Evolutionary conservation across 2,888 invertebrate genomes (phyloP), one percentile per base, ranked within the genome.

Genomic region (Thera britannica): DNA sequence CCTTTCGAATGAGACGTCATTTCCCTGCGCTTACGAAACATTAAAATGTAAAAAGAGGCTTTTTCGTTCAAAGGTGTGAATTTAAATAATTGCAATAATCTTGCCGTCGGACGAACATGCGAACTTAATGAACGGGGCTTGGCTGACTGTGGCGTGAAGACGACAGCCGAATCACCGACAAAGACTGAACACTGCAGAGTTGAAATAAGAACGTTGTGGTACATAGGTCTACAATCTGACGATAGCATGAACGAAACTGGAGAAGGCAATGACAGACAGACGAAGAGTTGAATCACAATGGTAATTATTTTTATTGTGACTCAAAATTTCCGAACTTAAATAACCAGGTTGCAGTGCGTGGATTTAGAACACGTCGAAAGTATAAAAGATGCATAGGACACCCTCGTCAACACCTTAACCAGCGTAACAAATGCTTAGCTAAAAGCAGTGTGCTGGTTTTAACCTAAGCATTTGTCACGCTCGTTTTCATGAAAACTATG

Each of bases 21-120:
- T 93, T 92, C 90, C 90, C 88, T 84, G 83, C 89, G 84, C 88
- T 93, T 90, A 88, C 91, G 90, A 92, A 92, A 93, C 88, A 90
- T 93, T 92, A 91, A 90, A 83, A 88, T 87, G 82, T 87, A 88
- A 91, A 91, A 92, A 90, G 88, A 88, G 87, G 85, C 84, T 90
- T 92, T 93, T 92, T 91, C 87, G 85, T 89, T 84, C 89, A 86
- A 90, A 93, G 93, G 93, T 93, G 93, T 92, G 93, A 93, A 93
- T 93, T 93, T 93, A 93, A 93, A 93, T 93, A 93, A 93, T 93
- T 93, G 93, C 92, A 93, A 93, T 93, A 92, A 93, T 93, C 89
- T 83, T 74, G 77, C 72, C 81, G 85, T 84, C 84, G 80, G 86
- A 87, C 83, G 82, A 87, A 90, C 93, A 93, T 90, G 93, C 92